Percentiles rank a stretch among this genome's conserved stretches.
Evolutionary conservation across 2,797 vertebrate species (phyloP).

Genomic region (Chelon auratus): DNA sequence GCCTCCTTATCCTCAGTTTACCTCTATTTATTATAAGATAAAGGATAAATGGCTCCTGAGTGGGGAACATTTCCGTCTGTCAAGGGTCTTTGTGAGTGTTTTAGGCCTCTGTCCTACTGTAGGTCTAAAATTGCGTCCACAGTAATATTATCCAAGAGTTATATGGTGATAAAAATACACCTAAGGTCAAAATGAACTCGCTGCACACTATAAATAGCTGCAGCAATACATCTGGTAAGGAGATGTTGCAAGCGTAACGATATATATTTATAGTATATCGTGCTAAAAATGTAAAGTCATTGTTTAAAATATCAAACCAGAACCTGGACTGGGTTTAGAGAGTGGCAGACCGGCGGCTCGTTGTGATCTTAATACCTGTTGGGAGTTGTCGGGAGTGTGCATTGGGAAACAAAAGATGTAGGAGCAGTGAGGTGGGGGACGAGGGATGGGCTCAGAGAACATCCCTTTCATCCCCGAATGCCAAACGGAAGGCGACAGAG

Average conservation of each 20-base stretch:
- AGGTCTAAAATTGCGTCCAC: slow-evolving; percentile 33
- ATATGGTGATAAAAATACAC: slow-evolving; percentile 50
- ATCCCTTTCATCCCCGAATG: slow-evolving; percentile 76
- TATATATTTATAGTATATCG: background rate
- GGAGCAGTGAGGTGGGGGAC: slow-evolving; percentile 11
- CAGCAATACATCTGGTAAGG: slow-evolving; percentile 25
- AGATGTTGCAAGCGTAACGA: background rate
- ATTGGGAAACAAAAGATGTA: slow-evolving; percentile 53
- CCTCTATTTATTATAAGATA: too few relatives aligned
- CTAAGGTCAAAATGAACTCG: slow-evolving; percentile 18
- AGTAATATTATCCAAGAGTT: slow-evolving; percentile 50
- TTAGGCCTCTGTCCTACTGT: slow-evolving; percentile 6
- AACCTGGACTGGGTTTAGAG: slow-evolving; percentile 33
- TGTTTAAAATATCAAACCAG: slow-evolving; percentile 4
- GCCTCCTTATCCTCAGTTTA: too few relatives aligned
- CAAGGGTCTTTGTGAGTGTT: background rate
- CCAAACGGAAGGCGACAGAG: slow-evolving; percentile 77
- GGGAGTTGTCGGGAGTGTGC: slow-evolving; percentile 37
- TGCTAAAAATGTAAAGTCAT: slow-evolving; percentile 24
- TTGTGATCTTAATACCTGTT: slow-evolving; percentile 56
- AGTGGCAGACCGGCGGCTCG: slow-evolving; percentile 35
- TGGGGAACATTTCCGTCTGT: background rate
- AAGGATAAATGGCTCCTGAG: too few relatives aligned
- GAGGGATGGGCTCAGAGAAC: slow-evolving; percentile 44
- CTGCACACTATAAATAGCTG: slow-evolving; percentile 26